Base-by-base conservation (phyloP, 1,140 invertebrate species). In the Hormaphis cornu region DNA sequence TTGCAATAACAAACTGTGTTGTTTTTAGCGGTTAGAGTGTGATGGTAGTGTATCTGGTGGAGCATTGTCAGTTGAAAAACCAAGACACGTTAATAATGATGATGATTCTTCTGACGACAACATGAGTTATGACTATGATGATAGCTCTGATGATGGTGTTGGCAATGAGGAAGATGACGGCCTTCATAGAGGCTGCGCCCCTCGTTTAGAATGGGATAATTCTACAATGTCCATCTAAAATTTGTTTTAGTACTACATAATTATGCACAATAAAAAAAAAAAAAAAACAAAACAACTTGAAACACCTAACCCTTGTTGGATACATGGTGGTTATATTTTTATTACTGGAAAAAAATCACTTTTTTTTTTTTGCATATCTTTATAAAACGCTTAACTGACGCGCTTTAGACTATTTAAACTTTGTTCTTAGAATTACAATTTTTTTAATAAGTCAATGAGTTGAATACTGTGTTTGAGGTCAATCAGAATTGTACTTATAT, bases 81-180 rank as follows among this genome's bases (percentile, higher is more conserved):
- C 76, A 79, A 69, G 76, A 75, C 59, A 77, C 75, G 69, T 79
- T 80, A 73, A 81, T 61, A 84, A 84, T 48, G 83, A 85, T 58
- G 80, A 79, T n/a, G 83, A 84, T 70, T 82, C 81, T 59, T 82
- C 81, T 4, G 82, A 83, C 71, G 81, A 83, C 72, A 80, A 77
- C 24, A 79, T 77, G 42, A 82, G 80, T 75, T 81, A 81, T 75
- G 81, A 83, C 33, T 79, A 81, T 20, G 69, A 74, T 9, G 69
- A 74, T 18, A 78, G 78, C 8, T 79, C 79, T 20, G 82, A 82
- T 58, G 83, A 83, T 24, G 83, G 84, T 40, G 80, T 80, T 30
- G 81, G 82, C 22, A 79, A 79, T 48, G 76, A 66, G 50, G 61
- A 66, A 66, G 61, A 66, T 50, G 61, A 66, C 4, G 44, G 44